A percentile compares a stretch with the other conserved stretches of the same genome.
Conservation (phyloP, 2,888 invertebrate species). For the Nomada ruficornis region DNA sequence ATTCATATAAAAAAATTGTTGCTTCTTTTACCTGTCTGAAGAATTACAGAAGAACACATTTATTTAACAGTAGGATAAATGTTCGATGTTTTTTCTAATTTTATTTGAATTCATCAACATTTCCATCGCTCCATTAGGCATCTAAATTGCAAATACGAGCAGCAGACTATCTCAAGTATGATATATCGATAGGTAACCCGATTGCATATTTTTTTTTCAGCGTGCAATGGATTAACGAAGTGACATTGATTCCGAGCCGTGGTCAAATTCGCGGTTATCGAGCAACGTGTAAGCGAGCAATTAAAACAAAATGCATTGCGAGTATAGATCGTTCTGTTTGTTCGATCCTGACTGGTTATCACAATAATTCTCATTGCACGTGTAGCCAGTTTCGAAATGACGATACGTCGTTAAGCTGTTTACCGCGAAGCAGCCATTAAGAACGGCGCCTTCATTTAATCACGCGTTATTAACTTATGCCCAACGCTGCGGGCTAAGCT, state of each 20-base stretch:
- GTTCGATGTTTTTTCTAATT: too few relatives aligned
- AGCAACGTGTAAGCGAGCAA: background rate
- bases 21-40: too few relatives aligned
- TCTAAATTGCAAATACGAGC: background rate
- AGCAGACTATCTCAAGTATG: background rate
- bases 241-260: background rate
- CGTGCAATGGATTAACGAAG: background rate
- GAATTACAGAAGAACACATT: too few relatives aligned
- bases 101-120: background rate
- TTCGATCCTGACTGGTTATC: slow-evolving; percentile 56
- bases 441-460: slow-evolving; percentile 40
- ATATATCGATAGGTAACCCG: background rate
- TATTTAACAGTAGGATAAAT: too few relatives aligned
- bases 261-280: background rate
- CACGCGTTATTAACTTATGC: slow-evolving; percentile 33
- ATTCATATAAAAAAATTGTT: too few relatives aligned
- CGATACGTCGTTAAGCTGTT: slow-evolving; percentile 63
- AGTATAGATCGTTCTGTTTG: slow-evolving; percentile 36
- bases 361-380: slow-evolving; percentile 42
- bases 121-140: background rate
- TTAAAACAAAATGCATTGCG: slow-evolving; percentile 26
- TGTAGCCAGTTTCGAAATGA: slow-evolving; percentile 40
- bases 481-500: slow-evolving; percentile 4
- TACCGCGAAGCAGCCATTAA: slow-evolving; percentile 51
- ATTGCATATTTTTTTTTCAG: background rate